phyloP scores from a whole-genome alignment of 2,797 vertebrate species.

The Cuniculus paca region DNA sequence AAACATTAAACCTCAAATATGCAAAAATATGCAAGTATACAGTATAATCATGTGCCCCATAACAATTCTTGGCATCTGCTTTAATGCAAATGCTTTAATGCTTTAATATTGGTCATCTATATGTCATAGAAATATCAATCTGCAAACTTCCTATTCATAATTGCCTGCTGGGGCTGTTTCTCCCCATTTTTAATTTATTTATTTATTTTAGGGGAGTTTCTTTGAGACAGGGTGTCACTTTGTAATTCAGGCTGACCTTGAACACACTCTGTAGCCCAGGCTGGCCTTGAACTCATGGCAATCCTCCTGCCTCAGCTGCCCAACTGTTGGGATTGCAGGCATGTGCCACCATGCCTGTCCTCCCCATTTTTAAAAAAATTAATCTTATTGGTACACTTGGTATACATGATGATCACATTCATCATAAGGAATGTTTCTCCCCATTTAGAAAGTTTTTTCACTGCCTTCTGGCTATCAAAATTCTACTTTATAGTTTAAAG shows the following conservation, averaged over 20 bases:
- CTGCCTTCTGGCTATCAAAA: background rate
- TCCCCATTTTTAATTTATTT: background rate
- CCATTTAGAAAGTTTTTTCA: background rate
- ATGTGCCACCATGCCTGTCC: background rate
- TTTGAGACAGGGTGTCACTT: background rate
- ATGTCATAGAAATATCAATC: background rate
- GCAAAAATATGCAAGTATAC: background rate
- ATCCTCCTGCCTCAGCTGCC: background rate
- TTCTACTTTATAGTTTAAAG: slow-evolving; percentile 58
- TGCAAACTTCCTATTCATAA: slow-evolving; percentile 8
- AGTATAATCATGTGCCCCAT: background rate
- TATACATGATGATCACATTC: background rate
- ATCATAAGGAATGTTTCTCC: background rate
- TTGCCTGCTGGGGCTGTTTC: background rate
- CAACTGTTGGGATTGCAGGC: background rate
- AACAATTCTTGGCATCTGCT: background rate
- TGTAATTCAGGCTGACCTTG: background rate
- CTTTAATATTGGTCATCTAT: background rate
- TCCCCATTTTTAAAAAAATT: background rate
- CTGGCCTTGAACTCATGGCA: background rate
- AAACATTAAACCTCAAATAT: slow-evolving; percentile 45
- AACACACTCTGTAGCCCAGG: background rate
- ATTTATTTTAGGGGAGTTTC: background rate
- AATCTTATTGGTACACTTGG: background rate
- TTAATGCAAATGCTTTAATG: background rate